Percentiles rank a stretch among this genome's conserved stretches.
Conservation (phyloP, 2,888 invertebrate genomes). For the Miltochrista miniata region DNA sequence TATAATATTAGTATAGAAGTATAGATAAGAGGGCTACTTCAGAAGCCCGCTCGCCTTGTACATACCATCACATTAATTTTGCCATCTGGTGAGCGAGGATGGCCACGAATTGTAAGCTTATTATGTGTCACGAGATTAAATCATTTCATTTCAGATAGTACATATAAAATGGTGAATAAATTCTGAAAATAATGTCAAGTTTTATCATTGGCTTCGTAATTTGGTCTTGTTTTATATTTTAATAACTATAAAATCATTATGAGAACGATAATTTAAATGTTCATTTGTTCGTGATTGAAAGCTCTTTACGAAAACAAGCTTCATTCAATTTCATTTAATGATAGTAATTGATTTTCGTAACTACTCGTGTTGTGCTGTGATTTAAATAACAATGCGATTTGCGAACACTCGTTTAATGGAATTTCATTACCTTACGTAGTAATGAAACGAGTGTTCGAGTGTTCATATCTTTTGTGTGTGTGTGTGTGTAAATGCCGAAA, state of each 20-base stretch:
- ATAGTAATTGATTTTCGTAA: constrained; percentile 1
- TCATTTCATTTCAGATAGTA: background rate
- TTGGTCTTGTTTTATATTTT: background rate
- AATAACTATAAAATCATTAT: constrained; percentile 1
- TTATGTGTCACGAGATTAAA: background rate
- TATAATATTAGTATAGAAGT: too few relatives aligned
- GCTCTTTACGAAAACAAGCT: background rate
- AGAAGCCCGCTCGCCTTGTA: too few relatives aligned
- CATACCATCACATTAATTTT: too few relatives aligned
- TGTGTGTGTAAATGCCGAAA: too few relatives aligned
- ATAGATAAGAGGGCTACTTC: too few relatives aligned
- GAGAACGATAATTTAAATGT: background rate
- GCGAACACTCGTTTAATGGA: too few relatives aligned
- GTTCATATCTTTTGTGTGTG: too few relatives aligned
- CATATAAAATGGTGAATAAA: too few relatives aligned
- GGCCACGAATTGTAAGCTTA: background rate
- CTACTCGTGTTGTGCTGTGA: background rate
- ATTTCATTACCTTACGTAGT: background rate
- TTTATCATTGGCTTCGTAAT: background rate
- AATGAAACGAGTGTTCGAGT: too few relatives aligned
- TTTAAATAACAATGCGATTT: background rate
- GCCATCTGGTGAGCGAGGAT: too few relatives aligned
- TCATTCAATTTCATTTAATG: constrained; percentile 3
- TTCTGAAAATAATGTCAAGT: background rate
- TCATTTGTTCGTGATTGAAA: background rate